Percentiles rank a stretch among this genome's conserved stretches.
These are phyloP conservation scores for Nephila pilipes DNA, from an alignment of 1,140 invertebrate species.

Conservation along the genomic window DNA sequence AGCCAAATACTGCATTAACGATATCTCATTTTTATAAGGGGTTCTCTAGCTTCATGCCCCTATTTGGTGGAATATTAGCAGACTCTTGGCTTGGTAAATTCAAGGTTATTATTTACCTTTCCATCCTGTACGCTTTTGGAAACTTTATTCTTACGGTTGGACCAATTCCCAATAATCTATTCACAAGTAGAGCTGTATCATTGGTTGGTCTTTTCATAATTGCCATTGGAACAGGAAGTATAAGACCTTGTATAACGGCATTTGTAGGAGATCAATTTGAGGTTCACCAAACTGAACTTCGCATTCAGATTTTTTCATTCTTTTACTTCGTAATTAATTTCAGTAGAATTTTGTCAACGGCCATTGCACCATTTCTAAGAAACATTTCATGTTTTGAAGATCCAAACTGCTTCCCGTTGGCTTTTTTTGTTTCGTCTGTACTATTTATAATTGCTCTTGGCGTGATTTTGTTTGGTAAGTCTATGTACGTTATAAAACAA, in stretches of 20 bases:
- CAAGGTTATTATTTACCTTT: conserved; percentile 83
- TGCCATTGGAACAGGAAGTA: conserved; percentile 95
- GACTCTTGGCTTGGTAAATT: conserved; percentile 94
- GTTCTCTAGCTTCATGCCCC: conserved; percentile 81
- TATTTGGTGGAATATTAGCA: conserved; percentile 93
- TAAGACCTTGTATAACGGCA: conserved; percentile 97
- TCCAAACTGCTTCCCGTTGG: conserved; percentile 80
- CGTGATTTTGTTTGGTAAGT: conserved; percentile 89
- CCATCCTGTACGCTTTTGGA: conserved; percentile 93
- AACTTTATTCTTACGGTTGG: conserved; percentile 87
- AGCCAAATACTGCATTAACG: background rate
- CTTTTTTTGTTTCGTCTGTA: conserved; percentile 80
- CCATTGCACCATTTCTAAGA: conserved; percentile 72
- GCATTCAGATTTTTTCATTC: conserved; percentile 78
- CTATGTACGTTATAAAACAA: conserved; percentile 88
- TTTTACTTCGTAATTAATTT: conserved; percentile 82
- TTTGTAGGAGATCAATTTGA: conserved; percentile 99
- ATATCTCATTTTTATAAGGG: background rate
- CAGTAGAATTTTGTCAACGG: conserved; percentile 81
- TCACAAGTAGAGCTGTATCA: background rate
- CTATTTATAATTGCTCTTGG: conserved; percentile 77
- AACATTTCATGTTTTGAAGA: conserved; percentile 80
- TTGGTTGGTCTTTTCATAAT: conserved; percentile 86
- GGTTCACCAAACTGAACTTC: conserved; percentile 78
- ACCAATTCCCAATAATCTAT: background rate